Evolutionary conservation across 2,797 vertebrate genomes (phyloP).

Genomic region (Brotula barbata): DNA sequence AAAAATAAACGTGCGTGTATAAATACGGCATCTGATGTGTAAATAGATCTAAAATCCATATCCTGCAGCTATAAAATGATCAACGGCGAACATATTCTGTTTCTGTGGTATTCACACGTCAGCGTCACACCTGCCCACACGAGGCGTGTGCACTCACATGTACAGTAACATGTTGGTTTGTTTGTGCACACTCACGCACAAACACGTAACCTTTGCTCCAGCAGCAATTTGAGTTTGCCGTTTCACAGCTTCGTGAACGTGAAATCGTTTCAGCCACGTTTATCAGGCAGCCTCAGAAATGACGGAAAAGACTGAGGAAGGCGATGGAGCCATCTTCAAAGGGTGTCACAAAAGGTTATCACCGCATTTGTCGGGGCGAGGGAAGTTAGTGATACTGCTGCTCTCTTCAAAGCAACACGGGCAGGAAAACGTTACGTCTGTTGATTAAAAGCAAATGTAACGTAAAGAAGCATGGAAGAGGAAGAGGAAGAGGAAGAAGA

Average conservation of each 20-base stretch:
- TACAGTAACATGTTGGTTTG: too few relatives aligned
- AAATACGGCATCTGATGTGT: background rate
- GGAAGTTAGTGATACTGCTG: constrained; percentile 33
- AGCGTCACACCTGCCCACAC: background rate
- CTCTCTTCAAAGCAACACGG: constrained; percentile 52
- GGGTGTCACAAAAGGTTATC: constrained; percentile 46
- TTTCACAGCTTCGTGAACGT: constrained; percentile 18
- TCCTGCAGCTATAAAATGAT: background rate
- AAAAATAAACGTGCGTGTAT: background rate
- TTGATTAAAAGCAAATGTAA: constrained; percentile 61
- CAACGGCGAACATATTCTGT: background rate
- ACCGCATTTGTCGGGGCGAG: constrained; percentile 25
- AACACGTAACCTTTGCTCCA: constrained; percentile 5
- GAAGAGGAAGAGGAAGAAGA: background rate
- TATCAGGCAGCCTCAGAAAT: constrained; percentile 22
- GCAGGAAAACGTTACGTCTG: constrained; percentile 29
- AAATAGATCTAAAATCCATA: background rate
- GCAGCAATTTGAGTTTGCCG: background rate
- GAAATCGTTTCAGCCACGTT: constrained; percentile 39
- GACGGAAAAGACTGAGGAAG: constrained; percentile 30
- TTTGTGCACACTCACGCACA: constrained; percentile 3
- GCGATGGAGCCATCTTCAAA: constrained; percentile 59
- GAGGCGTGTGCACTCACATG: background rate
- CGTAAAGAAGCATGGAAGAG: constrained; percentile 23
- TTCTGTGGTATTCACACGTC: background rate